phyloP scores from a whole-genome alignment of 2,888 invertebrate species.

The Mechanitis mazaeus region DNA sequence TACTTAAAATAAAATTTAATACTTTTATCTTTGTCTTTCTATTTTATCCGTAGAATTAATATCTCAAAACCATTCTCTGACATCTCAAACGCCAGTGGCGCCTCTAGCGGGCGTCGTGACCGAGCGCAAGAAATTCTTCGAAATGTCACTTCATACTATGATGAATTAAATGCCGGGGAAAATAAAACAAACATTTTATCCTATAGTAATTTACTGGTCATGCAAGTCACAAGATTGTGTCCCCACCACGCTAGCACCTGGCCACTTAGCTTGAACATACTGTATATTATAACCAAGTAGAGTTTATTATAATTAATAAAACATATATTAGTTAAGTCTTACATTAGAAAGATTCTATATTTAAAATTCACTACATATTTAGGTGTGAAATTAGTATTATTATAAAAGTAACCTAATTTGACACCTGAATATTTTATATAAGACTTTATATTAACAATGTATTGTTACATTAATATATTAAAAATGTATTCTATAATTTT shows the following conservation, averaged over 20 bases:
- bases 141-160: constrained; percentile 35
- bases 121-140: constrained; percentile 83
- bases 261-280: constrained; percentile 49
- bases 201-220: constrained; percentile 13
- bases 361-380: not conserved
- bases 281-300: too few relatives aligned
- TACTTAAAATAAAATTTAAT: not conserved
- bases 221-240: constrained; percentile 23
- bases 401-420: not conserved
- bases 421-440: not conserved
- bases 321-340: too few relatives aligned
- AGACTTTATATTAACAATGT: constrained; percentile 9
- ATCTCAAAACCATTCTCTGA: constrained; percentile 54
- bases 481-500: constrained; percentile 21
- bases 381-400: not conserved
- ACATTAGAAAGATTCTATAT: too few relatives aligned
- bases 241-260: constrained; percentile 71
- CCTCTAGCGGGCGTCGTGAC: constrained; percentile 84
- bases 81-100: constrained; percentile 58
- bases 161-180: constrained; percentile 7
- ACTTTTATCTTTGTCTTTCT: constrained; percentile 13
- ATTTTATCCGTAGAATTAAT: constrained; percentile 56
- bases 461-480: constrained; percentile 25
- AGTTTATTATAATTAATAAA: constrained; percentile 1
- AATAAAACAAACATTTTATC: constrained; percentile 7